Conservation (phyloP, 2,797 vertebrate genomes). For the Acipenser transmontanus region DNA sequence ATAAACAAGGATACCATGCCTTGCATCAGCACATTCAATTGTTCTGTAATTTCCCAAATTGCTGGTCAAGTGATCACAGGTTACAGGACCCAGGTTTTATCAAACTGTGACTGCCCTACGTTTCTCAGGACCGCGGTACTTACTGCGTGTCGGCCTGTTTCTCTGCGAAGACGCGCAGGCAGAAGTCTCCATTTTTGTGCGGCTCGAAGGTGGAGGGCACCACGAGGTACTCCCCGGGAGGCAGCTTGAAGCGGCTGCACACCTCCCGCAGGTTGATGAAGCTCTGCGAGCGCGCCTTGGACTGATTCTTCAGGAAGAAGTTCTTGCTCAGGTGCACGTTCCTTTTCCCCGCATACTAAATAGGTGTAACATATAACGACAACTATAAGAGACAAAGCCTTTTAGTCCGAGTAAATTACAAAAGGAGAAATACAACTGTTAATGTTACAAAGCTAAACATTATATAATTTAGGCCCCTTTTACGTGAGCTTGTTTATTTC, state of each 20-base stretch:
- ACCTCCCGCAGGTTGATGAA: constrained; percentile 79
- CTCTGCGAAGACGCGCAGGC: constrained; percentile 73
- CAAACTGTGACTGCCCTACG: no score
- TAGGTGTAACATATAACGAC: constrained; percentile 6
- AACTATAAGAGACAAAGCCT: no score
- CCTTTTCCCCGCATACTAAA: constrained; percentile 55
- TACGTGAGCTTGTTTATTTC: no score
- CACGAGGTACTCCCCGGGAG: constrained; percentile 69
- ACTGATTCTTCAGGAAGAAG: constrained; percentile 68
- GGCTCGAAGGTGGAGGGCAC: constrained; percentile 79
- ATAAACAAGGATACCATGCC: no score
- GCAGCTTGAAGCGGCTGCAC: constrained; percentile 68
- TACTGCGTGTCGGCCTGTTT: constrained; percentile 71
- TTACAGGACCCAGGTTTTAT: no score
- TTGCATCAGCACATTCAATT: no score
- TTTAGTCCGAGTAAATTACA: no score
- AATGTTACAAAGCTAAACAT: no score
- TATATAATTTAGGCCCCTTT: no score
- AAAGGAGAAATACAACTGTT: no score
- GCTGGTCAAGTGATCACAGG: no score
- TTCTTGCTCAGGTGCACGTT: constrained; percentile 66
- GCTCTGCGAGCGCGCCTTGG: constrained; percentile 68
- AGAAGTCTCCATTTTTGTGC: constrained; percentile 72
- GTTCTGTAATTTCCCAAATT: no score
- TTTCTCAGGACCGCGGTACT: constrained; percentile 13